Conservation (phyloP, 2,888 invertebrate genomes). For the Anoncus sp. region DNA sequence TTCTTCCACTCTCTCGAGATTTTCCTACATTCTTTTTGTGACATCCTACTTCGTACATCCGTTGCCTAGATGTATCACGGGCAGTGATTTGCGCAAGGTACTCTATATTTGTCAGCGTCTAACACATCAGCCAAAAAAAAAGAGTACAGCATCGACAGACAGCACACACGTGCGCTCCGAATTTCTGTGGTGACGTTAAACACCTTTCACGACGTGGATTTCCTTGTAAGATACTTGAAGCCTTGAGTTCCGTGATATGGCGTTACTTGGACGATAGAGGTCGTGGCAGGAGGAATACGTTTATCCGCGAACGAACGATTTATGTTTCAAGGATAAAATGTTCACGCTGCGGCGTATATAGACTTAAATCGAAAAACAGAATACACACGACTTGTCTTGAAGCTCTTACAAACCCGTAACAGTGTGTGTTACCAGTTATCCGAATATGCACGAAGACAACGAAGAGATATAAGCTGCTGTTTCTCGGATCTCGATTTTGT, state of each 20-base stretch:
- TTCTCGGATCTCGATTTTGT: conserved; percentile 51
- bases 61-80: neutral
- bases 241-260: conserved; percentile 16
- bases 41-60: neutral
- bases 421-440: conserved; percentile 50
- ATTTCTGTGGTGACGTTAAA: conserved; percentile 35
- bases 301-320: conserved; percentile 57
- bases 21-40: neutral
- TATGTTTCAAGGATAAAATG: conserved; percentile 47
- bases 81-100: neutral
- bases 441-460: conserved; percentile 29
- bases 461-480: conserved; percentile 33
- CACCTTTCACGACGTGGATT: conserved; percentile 33
- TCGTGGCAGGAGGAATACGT: conserved; percentile 43
- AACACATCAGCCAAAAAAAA: neutral
- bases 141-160: conserved; percentile 2
- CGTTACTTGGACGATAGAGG: conserved; percentile 13
- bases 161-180: neutral
- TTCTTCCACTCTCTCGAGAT: neutral
- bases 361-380: conserved; percentile 56
- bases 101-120: neutral
- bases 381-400: conserved; percentile 28
- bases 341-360: conserved; percentile 42
- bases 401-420: conserved; percentile 24
- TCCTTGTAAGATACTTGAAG: conserved; percentile 45